These are phyloP conservation scores for Ctenoplectra terminalis DNA, from an alignment of 1,140 invertebrate genomes.

Conservation along the genomic window DNA sequence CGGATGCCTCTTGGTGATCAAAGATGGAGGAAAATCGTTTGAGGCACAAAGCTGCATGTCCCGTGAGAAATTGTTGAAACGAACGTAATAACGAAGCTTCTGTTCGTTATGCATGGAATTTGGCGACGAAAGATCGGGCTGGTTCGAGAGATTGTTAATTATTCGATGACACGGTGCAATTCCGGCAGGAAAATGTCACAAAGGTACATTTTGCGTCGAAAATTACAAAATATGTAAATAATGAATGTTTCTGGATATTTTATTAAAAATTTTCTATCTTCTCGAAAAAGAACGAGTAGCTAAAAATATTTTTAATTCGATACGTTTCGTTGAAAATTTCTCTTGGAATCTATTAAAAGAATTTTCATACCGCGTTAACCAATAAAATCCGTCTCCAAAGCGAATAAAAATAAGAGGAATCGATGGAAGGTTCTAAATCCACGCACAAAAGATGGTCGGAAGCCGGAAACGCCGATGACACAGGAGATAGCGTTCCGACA, in stretches of 20 bases:
- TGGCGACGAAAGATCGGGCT: too few species aligned
- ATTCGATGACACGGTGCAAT: too few species aligned
- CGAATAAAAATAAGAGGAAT: background rate
- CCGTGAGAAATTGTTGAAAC: conserved; percentile 3
- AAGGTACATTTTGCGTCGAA: too few species aligned
- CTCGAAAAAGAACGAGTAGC: background rate
- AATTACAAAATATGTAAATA: too few species aligned
- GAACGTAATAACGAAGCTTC: background rate
- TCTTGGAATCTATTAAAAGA: background rate
- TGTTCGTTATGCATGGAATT: background rate
- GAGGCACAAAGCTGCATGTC: background rate
- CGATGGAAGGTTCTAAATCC: background rate
- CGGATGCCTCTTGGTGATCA: background rate
- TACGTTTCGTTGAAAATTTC: background rate
- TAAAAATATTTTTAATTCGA: background rate
- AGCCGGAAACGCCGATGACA: background rate
- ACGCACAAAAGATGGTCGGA: background rate
- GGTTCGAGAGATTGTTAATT: too few species aligned
- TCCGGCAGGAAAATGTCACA: too few species aligned
- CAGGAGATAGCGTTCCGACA: background rate
- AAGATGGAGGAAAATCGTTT: background rate
- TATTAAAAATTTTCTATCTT: too few species aligned
- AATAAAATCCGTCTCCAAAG: background rate
- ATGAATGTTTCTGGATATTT: too few species aligned
- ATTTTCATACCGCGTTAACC: background rate